phyloP scores from a whole-genome alignment of 1,140 invertebrate genomes.

The Lasioglossum albipes region DNA sequence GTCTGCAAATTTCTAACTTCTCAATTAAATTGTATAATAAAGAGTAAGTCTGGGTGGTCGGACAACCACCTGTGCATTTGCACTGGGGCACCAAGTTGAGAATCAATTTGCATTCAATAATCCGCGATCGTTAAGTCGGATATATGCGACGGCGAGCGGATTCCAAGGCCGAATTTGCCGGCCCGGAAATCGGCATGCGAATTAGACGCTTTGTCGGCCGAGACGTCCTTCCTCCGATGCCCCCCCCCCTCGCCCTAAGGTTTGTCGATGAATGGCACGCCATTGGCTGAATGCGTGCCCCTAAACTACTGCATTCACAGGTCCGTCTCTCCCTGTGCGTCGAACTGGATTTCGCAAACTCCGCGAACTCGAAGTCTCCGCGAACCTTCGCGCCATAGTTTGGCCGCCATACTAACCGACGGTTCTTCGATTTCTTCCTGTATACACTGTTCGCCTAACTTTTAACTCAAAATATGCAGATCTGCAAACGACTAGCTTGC shows the following conservation, averaged over 20 bases:
- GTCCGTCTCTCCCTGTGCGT: slow-evolving; percentile 17
- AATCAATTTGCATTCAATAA: slow-evolving; percentile 69
- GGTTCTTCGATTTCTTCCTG: neutral
- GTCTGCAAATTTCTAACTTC: no score
- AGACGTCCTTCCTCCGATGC: slow-evolving; percentile 22
- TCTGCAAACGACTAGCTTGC: no score
- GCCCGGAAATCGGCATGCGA: slow-evolving; percentile 61
- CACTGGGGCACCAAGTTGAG: slow-evolving; percentile 42
- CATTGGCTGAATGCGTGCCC: slow-evolving; percentile 32
- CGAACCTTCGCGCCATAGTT: neutral
- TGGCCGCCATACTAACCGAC: no score
- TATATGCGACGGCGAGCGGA: slow-evolving; percentile 45
- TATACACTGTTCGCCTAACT: no score
- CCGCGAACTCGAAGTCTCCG: neutral
- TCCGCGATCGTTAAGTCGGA: slow-evolving; percentile 62
- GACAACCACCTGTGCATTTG: slow-evolving; percentile 13
- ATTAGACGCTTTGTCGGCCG: slow-evolving; percentile 66
- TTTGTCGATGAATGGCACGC: slow-evolving; percentile 64
- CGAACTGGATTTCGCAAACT: neutral
- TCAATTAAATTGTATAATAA: no score
- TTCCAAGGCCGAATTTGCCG: slow-evolving; percentile 34
- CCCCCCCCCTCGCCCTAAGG: slow-evolving; percentile 32
- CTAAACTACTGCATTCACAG: slow-evolving; percentile 41
- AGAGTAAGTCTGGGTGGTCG: neutral
- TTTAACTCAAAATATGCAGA: no score